Base-by-base conservation (phyloP, 1,140 invertebrate genomes). In the Calliphora vicina region DNA sequence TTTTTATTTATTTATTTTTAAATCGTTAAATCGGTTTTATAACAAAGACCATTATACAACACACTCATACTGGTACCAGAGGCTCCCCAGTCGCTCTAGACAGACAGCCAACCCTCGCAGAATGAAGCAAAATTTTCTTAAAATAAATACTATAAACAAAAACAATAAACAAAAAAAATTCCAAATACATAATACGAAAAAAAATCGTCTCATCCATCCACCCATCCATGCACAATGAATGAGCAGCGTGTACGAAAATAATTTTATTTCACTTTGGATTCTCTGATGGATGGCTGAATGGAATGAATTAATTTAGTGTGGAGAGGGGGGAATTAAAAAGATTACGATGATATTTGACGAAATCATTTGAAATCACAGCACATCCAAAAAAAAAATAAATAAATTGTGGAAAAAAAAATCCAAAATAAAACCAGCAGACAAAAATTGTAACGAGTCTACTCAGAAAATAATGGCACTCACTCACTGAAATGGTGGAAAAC, bases 351-450 rank as follows among this genome's bases (percentile, higher is more conserved):
- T 78, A 78, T 78, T 78, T 78, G 74, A 78, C 74, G 74, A 78
- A 78, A 78, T 78, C 74, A 78, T 78, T 78, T 20, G 43, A 78
- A 78, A 78, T 78, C 74, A 45, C 74, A 78, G n/a, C 29, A 42
- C 29, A 35, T 76, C 74, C n/a, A 76, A 42, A 76, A 35, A 29
- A 42, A 27, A 4, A 12, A 73, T 8, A 76, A 13, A 76, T n/a
- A 76, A 3, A 42, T 35, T 57, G n/a, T n/a, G 50, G n/a, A n/a
- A n/a, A n/a, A 67, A 67, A 23, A 67, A 67, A 10, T 25, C 61
- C 6, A 50, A 50, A 50, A 50, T n/a, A 50, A 50, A 50, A 67
- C n/a, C 61, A 67, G 61, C 25, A 76, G 73, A 76, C 73, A 43
- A 76, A 43, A 35, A 20, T 81, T 50, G 78, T 61, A 81, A 81